A percentile compares a stretch with the other conserved stretches of the same genome.
Conservation (phyloP, 2,797 vertebrate species). For the Brachymystax lenok region DNA sequence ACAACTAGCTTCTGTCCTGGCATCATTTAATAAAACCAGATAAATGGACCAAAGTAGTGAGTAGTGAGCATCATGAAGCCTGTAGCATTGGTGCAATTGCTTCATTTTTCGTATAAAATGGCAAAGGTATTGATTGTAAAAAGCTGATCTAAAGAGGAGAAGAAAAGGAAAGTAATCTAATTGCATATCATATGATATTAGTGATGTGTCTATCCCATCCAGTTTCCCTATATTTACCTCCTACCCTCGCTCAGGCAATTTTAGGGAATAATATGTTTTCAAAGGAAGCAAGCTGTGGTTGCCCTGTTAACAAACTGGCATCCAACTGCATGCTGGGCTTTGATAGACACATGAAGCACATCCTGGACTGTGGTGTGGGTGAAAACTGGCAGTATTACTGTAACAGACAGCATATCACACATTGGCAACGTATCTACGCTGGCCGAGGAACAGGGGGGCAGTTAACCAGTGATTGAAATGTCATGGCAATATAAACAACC, state of each 20-base stretch:
- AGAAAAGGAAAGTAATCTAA: not conserved
- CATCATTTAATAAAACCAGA: not conserved
- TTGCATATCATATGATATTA: not conserved
- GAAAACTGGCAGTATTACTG: not conserved
- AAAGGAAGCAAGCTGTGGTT: not conserved
- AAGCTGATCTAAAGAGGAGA: not conserved
- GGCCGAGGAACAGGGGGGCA: not conserved
- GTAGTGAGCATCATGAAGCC: not conserved
- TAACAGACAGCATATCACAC: constrained; percentile 3
- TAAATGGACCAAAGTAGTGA: not conserved
- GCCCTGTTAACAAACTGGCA: not conserved
- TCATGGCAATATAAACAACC: not conserved
- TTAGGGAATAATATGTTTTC: not conserved
- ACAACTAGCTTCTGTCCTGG: not conserved
- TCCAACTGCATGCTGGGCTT: not conserved
- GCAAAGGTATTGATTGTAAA: not conserved
- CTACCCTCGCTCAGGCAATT: not conserved
- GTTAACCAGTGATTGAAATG: not conserved
- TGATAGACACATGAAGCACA: constrained; percentile 5
- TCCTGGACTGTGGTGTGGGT: not conserved
- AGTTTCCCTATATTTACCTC: not conserved
- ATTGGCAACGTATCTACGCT: not conserved
- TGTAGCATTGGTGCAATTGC: not conserved
- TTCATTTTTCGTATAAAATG: too few relatives aligned
- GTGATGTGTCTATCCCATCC: not conserved